phyloP scores from a whole-genome alignment of 2,888 invertebrate species.

The Sesamia inferens region DNA sequence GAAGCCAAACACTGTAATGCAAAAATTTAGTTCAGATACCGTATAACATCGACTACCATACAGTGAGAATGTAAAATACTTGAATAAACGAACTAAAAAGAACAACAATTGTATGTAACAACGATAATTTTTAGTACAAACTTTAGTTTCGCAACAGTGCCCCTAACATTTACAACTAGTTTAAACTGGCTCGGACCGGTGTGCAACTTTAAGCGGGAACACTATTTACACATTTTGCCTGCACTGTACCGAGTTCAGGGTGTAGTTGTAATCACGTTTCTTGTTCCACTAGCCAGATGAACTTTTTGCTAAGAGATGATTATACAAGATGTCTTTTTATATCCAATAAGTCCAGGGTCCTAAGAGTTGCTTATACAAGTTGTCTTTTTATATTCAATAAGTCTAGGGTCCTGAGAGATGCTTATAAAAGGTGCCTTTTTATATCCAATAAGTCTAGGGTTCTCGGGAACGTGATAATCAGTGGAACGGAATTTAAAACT shows the following conservation, averaged over 20 bases:
- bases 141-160: constrained; percentile 60
- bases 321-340: not conserved
- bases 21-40: not conserved
- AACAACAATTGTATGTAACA: constrained; percentile 58
- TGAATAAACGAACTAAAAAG: constrained; percentile 47
- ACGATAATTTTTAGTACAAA: constrained; percentile 60
- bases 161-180: constrained; percentile 67
- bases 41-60: constrained; percentile 1
- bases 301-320: constrained; percentile 35
- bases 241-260: constrained; percentile 16
- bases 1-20: not conserved
- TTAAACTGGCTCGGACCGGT: constrained; percentile 64
- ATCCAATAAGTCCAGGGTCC: no score
- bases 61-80: constrained; percentile 36
- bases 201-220: constrained; percentile 63
- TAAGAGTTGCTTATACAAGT: no score
- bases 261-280: constrained; percentile 62
- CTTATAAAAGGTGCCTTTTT: no score
- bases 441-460: no score
- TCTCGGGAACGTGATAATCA: no score
- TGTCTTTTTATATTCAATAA: no score
- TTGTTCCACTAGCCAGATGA: constrained; percentile 42
- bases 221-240: constrained; percentile 67
- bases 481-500: no score
- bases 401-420: no score